Evolutionary conservation across 2,113 vertebrate genomes (phyloP), one percentile per base, ranked within the genome.

Genomic region (Equus quagga): DNA sequence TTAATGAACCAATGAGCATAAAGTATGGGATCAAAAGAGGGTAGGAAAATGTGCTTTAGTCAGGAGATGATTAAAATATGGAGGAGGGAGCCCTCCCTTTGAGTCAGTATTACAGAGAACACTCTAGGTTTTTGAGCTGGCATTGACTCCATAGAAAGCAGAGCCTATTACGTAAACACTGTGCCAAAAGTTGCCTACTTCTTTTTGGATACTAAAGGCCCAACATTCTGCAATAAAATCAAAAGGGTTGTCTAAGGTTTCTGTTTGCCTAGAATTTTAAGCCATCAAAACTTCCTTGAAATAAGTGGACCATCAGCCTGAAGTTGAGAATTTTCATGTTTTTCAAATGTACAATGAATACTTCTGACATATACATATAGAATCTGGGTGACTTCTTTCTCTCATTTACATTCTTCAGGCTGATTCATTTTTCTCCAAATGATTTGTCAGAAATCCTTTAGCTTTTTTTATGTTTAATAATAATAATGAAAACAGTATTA

Each of bases 261-360:
- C 36, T 76, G 17, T 76, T 76, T 69, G 33, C 65, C 24, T 70
- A 49, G 69, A 86, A 75, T 51, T 85, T 64, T 93, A 19, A 81
- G 24, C n/a, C 28, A 8, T 21, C 41, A 69, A 85, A 93, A 90
- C 54, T 86, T 93, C n/a, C 60, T 90, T 90, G 46, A 90, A 90
- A 69, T 81, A 67, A 95, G 17, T 67, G 12, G 5, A 23, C 26
- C 26, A 54, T 62, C 17, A 90, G 26, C 36, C 46, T 41, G 21
- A 46, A 60, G 41, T 81, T 90, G 15, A 26, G 89, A 90, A 26
- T 91, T 81, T 41, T 58, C 26, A 41, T 36, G 5, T 62, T 21
- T 54, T 86, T 41, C 26, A 87, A 87, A 76, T 28, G 5, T 17
- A 5, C 60, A 64, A 2, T 67, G 65, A 75, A 4, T 36, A 44